Evolutionary conservation across 1,140 invertebrate genomes (phyloP), one percentile per base, ranked within the genome.

Genomic region (Habropoda laboriosa): DNA sequence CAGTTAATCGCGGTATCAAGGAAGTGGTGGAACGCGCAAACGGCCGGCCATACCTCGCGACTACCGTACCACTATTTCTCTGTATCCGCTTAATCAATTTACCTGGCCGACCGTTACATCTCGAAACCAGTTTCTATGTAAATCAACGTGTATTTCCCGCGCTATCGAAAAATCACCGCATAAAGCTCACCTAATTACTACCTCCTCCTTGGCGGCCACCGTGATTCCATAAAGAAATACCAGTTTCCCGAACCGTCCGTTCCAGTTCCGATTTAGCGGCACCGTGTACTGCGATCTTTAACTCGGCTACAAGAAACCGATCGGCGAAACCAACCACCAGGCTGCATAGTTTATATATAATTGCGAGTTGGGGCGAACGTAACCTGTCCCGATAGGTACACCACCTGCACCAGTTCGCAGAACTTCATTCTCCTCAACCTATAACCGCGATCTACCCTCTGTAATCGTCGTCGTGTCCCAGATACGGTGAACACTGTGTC

Each of bases 321-420:
- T 47, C 24, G n/a, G 30, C 8, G n/a, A n/a, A 35, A 4, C 30
- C 5, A 51, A 51, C 45, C 18, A 67, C 13, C 30, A 2, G 42
- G 55, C 40, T 61, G 66, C 71, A 67, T 64, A 60, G 47, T 61
- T 57, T 63, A 78, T 57, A 55, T 51, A 30, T 84, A 84, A 84
- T 77, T 38, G 53, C 32, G 38, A 80, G 70, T 30, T 38, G 53
- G 79, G 63, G 24, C 71, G 71, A 55, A 82, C 66, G 55, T 70
- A 75, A n/a, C n/a, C 81, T 32, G 58, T 49, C 58, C 16, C 3
- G 58, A 60, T n/a, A n/a, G n/a, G 55, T 42, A 70, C 60, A 49
- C 60, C 85, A 86, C 80, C 85, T 86, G 85, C 55, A 3, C 47
- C 32, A 27, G 85, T 86, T 86, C 85, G 80, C 85, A 86, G 72